Evolutionary conservation across 1,140 invertebrate genomes (phyloP).

Genomic region (Chironomus tepperi): DNA sequence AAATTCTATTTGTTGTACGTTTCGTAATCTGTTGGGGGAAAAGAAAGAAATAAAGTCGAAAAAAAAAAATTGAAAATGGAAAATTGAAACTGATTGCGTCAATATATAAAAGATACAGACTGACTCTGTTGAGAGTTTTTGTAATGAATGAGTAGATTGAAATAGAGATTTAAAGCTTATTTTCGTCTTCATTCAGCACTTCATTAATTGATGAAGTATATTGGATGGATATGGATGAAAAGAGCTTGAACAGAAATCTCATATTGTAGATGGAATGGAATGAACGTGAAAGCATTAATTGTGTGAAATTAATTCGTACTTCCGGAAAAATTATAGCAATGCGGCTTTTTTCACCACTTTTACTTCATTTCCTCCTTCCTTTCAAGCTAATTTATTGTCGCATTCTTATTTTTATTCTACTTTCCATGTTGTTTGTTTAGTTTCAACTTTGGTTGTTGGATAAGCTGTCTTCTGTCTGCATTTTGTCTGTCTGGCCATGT

Average conservation of each 20-base stretch:
- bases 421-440: no score
- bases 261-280: neutral
- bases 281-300: neutral
- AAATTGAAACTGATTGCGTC: neutral
- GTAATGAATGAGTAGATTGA: no score
- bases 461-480: no score
- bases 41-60: no score
- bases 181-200: slow-evolving; percentile 6
- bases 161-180: neutral
- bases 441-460: no score
- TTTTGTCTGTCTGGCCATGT: neutral
- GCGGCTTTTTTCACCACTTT: no score
- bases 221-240: neutral
- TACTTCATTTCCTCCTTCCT: no score
- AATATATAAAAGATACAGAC: neutral
- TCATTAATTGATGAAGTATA: neutral
- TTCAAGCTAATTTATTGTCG: no score
- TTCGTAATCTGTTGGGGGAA: no score
- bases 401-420: no score
- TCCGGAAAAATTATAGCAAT: neutral
- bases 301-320: neutral
- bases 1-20: neutral
- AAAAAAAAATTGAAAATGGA: no score
- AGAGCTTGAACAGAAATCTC: neutral
- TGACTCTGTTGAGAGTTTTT: no score